Evolutionary conservation across 2,888 invertebrate species (phyloP), one percentile per base, ranked within the genome.

Genomic region (Platynereis dumerilii): DNA sequence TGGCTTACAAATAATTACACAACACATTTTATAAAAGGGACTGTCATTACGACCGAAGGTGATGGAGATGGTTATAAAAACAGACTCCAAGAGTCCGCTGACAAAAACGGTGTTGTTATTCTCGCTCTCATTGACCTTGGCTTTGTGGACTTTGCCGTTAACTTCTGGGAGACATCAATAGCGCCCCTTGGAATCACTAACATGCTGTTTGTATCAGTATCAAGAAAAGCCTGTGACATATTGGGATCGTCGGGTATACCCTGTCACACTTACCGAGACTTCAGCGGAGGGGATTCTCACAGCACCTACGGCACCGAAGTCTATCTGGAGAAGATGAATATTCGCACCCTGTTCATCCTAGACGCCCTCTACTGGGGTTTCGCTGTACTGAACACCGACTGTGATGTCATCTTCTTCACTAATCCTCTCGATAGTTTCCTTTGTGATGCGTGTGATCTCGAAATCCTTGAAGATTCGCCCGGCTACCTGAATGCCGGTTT

Each of bases 371-470:
- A 48, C n/a, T 39, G 58, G 2, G 62, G 59, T 1, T 69, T 55
- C 34, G 57, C 58, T 17, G 67, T 69, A 17, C 64, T 72, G 2
- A 45, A 71, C 34, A 28, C 44, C 1, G 72, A 72, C 52, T 57
- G 68, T 20, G 72, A 72, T 55, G 64, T 72, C 12, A 48, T 69
- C 12, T 58, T 70, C 17, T 67, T 72, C 60, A 62, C 60, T 42
- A 57, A 72, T 56, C 72, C 72, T 10, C 63, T 69, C 29, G 62
- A 64, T 5, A 64, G 60, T 48, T 63, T 71, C 15, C 24, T 39
- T 12, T 70, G 70, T 39, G 27, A 7, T n/a, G 64, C 59, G 15
- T 72, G 71, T 52, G 70, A 72, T 63, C 53, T 72, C 29, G 66
- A 70, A 27, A 55, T 72, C 24, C 66, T 64, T 52, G 65, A 58